phyloP scores from a whole-genome alignment of 92 coral and sea anemone genomes.

The Hydrozoanthus gracilis region DNA sequence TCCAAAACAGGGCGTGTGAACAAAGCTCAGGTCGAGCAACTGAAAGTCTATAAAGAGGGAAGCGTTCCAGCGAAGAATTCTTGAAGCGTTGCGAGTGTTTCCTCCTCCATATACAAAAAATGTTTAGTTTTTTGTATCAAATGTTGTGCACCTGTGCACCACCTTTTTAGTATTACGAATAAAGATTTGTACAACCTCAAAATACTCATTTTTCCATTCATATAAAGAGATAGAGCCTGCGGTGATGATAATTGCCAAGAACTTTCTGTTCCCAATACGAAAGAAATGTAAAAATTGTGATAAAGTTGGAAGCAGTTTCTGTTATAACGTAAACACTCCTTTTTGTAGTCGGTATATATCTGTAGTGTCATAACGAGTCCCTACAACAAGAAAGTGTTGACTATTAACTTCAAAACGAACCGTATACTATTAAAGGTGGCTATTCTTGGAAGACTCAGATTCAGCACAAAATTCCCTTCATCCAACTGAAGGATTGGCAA shows the following conservation, averaged over 20 bases:
- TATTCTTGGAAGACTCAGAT: not conserved
- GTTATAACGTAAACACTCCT: not conserved
- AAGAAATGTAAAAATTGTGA: not conserved
- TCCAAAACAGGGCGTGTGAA: not conserved
- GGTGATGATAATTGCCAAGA: not conserved
- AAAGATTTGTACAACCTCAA: not conserved
- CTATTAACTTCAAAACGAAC: not conserved
- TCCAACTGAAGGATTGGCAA: not conserved
- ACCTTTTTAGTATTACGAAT: not conserved
- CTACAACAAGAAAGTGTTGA: not conserved
- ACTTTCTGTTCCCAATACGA: conserved; percentile 4
- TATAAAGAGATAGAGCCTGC: not conserved
- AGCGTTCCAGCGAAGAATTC: not conserved
- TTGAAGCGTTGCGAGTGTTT: not conserved
- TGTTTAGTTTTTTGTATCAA: not conserved
- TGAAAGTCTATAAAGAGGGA: not conserved
- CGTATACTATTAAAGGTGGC: not conserved
- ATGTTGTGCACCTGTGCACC: not conserved
- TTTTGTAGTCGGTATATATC: not conserved
- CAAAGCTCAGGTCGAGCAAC: not conserved
- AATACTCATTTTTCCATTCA: not conserved
- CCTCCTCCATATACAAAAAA: not conserved
- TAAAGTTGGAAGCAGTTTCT: not conserved
- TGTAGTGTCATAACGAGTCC: not conserved
- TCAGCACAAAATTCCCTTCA: not conserved